Percentiles rank a stretch among this genome's conserved stretches.
phyloP scores from a whole-genome alignment of 2,888 invertebrate species.

The Salpingus planirostris region DNA sequence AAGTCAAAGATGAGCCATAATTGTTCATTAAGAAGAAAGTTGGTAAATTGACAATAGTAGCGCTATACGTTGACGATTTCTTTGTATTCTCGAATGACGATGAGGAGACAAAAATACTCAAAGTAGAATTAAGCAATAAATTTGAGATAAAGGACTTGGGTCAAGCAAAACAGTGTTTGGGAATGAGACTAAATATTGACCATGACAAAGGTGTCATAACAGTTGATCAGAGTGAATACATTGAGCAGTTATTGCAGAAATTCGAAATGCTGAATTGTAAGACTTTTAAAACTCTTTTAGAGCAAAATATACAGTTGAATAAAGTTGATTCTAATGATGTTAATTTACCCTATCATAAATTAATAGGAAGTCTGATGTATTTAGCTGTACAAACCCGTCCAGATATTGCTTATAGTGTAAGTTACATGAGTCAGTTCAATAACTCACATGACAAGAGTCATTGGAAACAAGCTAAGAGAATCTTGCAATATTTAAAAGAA shows the following conservation, averaged over 20 bases:
- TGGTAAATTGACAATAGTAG: not conserved
- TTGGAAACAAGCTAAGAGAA: constrained; percentile 13
- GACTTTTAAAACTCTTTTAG: constrained; percentile 13
- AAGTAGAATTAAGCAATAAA: not conserved
- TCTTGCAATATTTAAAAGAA: constrained; percentile 12
- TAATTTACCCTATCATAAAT: constrained; percentile 11
- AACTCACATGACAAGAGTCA: constrained; percentile 7
- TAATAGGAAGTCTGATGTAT: constrained; percentile 16
- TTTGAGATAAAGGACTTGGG: too few relatives aligned
- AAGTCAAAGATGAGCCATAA: not conserved
- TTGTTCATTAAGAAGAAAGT: not conserved
- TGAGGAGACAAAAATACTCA: not conserved
- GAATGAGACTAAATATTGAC: constrained; percentile 3
- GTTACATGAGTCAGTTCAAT: constrained; percentile 14
- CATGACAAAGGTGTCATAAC: constrained; percentile 5
- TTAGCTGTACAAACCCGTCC: constrained; percentile 12
- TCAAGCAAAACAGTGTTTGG: not conserved
- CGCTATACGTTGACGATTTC: not conserved
- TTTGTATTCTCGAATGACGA: not conserved
- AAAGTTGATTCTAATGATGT: not conserved
- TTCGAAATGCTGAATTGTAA: constrained; percentile 8
- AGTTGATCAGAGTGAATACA: constrained; percentile 15
- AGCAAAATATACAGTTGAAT: constrained; percentile 6
- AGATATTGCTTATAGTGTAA: constrained; percentile 12
- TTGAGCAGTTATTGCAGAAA: constrained; percentile 9